These are phyloP conservation scores for Malurus leucopterus DNA, from an alignment of 2,797 vertebrate species.

Conservation along the genomic window DNA sequence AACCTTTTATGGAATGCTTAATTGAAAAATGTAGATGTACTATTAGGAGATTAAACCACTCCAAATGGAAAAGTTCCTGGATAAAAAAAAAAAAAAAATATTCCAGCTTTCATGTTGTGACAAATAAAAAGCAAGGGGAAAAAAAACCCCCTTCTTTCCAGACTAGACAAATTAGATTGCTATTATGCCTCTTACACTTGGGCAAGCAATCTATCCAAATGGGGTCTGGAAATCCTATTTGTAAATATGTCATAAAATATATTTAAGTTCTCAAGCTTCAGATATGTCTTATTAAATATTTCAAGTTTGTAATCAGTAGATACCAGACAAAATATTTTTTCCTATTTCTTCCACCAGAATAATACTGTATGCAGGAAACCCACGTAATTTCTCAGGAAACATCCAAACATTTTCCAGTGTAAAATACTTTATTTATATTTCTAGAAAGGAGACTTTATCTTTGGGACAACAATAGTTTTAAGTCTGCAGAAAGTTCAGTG, in stretches of 20 bases:
- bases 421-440: not conserved
- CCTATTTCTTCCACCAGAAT: not conserved
- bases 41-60: not conserved
- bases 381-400: not conserved
- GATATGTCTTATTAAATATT: not conserved
- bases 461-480: not conserved
- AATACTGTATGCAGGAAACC: not conserved
- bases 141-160: not conserved
- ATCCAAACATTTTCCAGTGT: not conserved
- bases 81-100: not conserved
- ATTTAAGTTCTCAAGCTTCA: not conserved
- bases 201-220: not conserved
- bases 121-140: not conserved
- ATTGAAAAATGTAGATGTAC: not conserved
- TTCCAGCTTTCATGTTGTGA: not conserved
- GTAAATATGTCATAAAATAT: not conserved
- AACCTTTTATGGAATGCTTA: not conserved
- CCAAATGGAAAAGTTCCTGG: not conserved
- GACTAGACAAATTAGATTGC: not conserved
- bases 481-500: not conserved
- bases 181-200: not conserved
- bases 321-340: not conserved
- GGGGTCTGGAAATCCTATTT: not conserved
- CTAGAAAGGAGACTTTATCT: not conserved
- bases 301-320: not conserved